Conservation (phyloP, 2,888 invertebrate species). For the Eupithecia insigniata region DNA sequence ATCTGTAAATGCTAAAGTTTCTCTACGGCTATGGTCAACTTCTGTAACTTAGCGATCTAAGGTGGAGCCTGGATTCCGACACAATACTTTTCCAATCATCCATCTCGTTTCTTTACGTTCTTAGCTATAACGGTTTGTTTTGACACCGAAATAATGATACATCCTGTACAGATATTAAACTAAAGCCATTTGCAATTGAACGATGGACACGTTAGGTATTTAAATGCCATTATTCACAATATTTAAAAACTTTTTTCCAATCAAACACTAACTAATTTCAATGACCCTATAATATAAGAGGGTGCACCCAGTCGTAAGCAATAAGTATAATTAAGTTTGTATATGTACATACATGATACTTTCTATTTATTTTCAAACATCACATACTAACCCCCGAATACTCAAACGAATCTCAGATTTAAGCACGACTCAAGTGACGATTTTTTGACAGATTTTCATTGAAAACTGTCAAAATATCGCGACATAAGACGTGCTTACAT, state of each 20-base stretch:
- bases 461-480: too few relatives aligned
- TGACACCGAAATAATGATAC: not conserved
- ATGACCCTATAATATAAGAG: slow-evolving; percentile 8
- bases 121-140: not conserved
- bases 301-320: slow-evolving; percentile 27
- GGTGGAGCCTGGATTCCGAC: not conserved
- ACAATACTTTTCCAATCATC: not conserved
- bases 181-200: not conserved
- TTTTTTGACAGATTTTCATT: too few relatives aligned
- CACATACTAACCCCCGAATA: too few relatives aligned
- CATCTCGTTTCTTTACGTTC: not conserved
- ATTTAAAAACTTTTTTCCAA: slow-evolving; percentile 20
- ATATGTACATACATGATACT: slow-evolving; percentile 18
- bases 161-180: not conserved
- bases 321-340: slow-evolving; percentile 11
- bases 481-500: too few relatives aligned
- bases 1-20: not conserved
- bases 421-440: too few relatives aligned
- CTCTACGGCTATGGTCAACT: not conserved
- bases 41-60: not conserved
- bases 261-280: slow-evolving; percentile 22
- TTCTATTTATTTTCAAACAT: not conserved
- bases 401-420: too few relatives aligned
- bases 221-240: slow-evolving; percentile 16
- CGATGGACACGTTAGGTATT: not conserved